Conservation (phyloP, 2,113 vertebrate genomes). For the Psettodes erumei region DNA sequence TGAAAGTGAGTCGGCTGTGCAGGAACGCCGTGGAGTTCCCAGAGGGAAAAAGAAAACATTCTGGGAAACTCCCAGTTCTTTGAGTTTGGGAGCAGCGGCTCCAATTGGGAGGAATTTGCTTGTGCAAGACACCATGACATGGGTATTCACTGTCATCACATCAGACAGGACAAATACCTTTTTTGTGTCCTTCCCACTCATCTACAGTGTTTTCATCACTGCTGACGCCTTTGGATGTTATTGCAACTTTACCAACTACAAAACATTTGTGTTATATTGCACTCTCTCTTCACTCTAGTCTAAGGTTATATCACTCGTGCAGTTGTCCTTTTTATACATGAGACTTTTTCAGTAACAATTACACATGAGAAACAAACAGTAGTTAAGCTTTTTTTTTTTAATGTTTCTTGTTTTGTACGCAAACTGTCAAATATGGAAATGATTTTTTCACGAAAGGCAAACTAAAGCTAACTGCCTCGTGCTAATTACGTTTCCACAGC, state of each 20-base stretch:
- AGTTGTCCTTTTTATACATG: neutral
- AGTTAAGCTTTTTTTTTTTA: neutral
- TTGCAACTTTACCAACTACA: neutral
- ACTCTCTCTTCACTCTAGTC: neutral
- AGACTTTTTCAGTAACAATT: neutral
- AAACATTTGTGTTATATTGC: no score
- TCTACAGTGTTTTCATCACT: neutral
- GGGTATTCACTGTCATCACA: neutral
- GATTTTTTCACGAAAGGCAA: neutral
- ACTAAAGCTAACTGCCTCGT: neutral
- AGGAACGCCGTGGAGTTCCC: conserved; percentile 37
- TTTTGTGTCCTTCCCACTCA: neutral
- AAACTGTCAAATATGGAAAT: neutral
- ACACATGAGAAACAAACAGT: neutral
- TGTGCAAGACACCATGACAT: conserved; percentile 14
- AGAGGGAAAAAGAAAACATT: conserved; percentile 24
- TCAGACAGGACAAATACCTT: neutral
- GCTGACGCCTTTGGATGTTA: neutral
- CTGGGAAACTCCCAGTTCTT: conserved; percentile 71
- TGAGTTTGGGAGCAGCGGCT: conserved; percentile 55
- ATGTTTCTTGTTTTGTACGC: neutral
- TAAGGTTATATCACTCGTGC: neutral
- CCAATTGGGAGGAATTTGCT: conserved; percentile 68
- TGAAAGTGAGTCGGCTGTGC: conserved; percentile 16
- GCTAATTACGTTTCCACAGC: neutral